Evolutionary conservation across 2,888 invertebrate species (phyloP), one percentile per base, ranked within the genome.

Genomic region (Drosophila diplacantha): DNA sequence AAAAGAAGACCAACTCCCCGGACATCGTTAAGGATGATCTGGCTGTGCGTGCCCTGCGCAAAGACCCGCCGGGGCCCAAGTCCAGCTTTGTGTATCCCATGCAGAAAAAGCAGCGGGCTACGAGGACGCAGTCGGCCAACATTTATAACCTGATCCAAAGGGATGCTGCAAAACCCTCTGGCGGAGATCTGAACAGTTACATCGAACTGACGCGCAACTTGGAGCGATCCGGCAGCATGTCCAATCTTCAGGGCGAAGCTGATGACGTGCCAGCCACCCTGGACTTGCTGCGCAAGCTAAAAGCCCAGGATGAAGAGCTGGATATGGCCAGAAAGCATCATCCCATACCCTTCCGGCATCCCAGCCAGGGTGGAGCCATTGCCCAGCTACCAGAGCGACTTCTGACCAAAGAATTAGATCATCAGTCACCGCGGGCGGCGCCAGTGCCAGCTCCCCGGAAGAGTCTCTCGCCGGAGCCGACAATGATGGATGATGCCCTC

Each of bases 21-120:
- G 96, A 96, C 87, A 88, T 96, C 24, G 93, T 96, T 1, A 93
- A 93, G 72, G 96, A 97, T 86, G 96, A 97, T 89, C 89, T 96
- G 84, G 96, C 96, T 0, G 96, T 93, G 83, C 90, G 97, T 76
- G 93, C 92, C 77, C 89, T 97, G 53, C 91, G 97, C 18, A 96
- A 96, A 88, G 96, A 96, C 88, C 90, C 91, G 0, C 84, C 78
- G 0, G 86, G 86, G 1, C 75, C 76, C 12, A 86, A 85, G 39
- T 72, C 83, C 14, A 77, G 71, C 22, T 85, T 82, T 12, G 55
- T 74, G 3, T 87, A 85, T 65, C 85, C 87, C 68, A 68, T 92
- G 47, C 92, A 91, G 81, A 93, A 92, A 85, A 95, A 94, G 87
- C 94, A 94, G 84, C 91, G 95, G 61, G 95, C 95, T 2, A 93